Evolutionary conservation across 2,113 vertebrate species (phyloP).

Genomic region (Desmodus rotundus): DNA sequence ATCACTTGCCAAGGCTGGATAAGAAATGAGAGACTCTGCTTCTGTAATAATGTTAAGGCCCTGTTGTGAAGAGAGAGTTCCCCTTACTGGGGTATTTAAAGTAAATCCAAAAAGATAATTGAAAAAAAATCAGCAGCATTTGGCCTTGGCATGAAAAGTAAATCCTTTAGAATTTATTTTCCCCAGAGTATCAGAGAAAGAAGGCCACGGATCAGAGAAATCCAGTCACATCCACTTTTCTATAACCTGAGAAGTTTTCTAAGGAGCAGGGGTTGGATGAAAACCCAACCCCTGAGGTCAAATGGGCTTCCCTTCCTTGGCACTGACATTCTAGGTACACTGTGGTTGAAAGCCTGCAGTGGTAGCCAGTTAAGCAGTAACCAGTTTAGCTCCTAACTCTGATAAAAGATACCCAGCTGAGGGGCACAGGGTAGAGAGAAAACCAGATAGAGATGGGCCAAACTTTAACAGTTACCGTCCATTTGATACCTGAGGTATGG

Average conservation of each 20-base stretch:
- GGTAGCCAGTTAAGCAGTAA: neutral
- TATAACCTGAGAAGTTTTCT: neutral
- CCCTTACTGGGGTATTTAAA: neutral
- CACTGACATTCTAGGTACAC: neutral
- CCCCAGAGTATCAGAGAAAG: neutral
- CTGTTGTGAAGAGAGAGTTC: neutral
- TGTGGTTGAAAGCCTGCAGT: neutral
- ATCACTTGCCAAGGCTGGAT: neutral
- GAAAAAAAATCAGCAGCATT: neutral
- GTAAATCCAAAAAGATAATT: neutral
- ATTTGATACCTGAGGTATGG: neutral
- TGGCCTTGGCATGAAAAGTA: neutral
- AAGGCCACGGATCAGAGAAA: neutral
- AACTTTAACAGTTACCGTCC: neutral
- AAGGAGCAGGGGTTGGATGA: neutral
- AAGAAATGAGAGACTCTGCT: neutral
- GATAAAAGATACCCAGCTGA: neutral
- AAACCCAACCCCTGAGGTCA: neutral
- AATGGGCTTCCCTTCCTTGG: neutral
- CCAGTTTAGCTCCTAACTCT: neutral
- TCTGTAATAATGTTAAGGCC: neutral
- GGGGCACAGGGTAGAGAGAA: neutral
- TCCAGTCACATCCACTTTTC: neutral
- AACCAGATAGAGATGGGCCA: neutral
- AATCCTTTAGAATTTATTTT: neutral